Evolutionary conservation across 2,888 invertebrate species (phyloP), one percentile per base, ranked within the genome.

Genomic region (Meiosimyza decipiens): DNA sequence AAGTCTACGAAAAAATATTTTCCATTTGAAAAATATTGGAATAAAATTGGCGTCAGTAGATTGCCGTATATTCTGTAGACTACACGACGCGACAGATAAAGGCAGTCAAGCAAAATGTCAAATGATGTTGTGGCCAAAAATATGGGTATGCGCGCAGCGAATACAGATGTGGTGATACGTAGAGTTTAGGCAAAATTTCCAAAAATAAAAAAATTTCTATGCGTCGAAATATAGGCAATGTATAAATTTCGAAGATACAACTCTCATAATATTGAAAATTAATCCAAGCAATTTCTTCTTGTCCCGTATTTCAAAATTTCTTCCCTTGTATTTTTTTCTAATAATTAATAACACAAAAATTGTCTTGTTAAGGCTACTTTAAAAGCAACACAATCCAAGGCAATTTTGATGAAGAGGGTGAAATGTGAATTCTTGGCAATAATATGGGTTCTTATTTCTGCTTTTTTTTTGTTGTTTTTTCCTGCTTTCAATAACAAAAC

Each of bases 41-140:
- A 83, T 81, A 80, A 81, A 80, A 83, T 79, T 82, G 84, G 85
- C 84, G 83, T 83, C 84, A 81, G 83, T 79, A 16, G n/a, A 63
- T 2, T 16, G 22, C 18, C 22, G 28, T 13, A 57, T 13, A 57
- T 22, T 6, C 13, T 28, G 15, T 28, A 57, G 57, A 55, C 59
- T 60, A 40, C 0, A 40, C 15, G 65, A 65, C 50, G 52, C 28
- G 52, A 54, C 18, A 15, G 11, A 65, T 40, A 40, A 5, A 4
- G 40, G 40, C 40, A 40, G 40, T 7, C n/a, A 64, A 64, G 51
- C 57, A 15, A 28, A 57, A 57, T 55, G 55, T 55, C 18, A 18
- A 55, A 55, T 57, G 28, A 15, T 57, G 28, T 15, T 28, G 18
- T 15, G 15, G 22, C 15, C 57, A 28, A 28, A 22, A 57, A 28